Evolutionary conservation across 2,888 invertebrate genomes (phyloP), one percentile per base, ranked within the genome.

Genomic region (Rugalucina vietnamica): DNA sequence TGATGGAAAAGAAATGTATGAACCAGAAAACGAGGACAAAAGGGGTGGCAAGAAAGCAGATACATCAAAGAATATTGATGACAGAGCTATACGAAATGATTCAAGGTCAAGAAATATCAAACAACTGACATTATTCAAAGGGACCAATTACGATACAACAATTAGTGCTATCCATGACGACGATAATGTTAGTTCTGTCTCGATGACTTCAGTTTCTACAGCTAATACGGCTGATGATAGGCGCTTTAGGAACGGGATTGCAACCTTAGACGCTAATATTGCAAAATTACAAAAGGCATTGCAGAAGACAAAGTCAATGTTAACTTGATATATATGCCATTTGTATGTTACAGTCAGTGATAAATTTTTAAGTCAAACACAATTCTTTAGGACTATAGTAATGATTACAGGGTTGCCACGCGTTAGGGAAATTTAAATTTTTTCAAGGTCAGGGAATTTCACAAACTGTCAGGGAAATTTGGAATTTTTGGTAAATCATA

Each of bases 221-320:
- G 86, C 90, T 0, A 86, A 90, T 18, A 90, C 92, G 24, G 87
- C 91, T 8, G 92, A 93, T 82, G 93, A 93, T 27, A 82, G 81
- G 5, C 89, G 89, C 14, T 94, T 94, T 81, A 81, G 91, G 73
- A 90, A 90, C 54, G 93, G 93, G 0, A 91, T 94, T 39, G 93
- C 93, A 12, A 90, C 91, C 4, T 84, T 94, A 5, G 93, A 94
- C 86, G 92, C 91, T 18, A 93, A 93, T 80, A 94, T 94, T 50
- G 90, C 92, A 2, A 90, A 90, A 60, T 80, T 93, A 4, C 93
- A 93, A 76, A 82, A 88, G 70, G 90, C 92, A 27, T 88, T 94
- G 34, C 90, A 92, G 79, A 89, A 89, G 82, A 92, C 91, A 50
- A 93, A 93, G 69, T 90, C 90, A 8, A 91, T 90, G 89, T 88